Percentiles rank a stretch among this genome's conserved stretches.
Evolutionary conservation across 1,140 invertebrate genomes (phyloP).

Genomic region (Mizuhopecten yessoensis): DNA sequence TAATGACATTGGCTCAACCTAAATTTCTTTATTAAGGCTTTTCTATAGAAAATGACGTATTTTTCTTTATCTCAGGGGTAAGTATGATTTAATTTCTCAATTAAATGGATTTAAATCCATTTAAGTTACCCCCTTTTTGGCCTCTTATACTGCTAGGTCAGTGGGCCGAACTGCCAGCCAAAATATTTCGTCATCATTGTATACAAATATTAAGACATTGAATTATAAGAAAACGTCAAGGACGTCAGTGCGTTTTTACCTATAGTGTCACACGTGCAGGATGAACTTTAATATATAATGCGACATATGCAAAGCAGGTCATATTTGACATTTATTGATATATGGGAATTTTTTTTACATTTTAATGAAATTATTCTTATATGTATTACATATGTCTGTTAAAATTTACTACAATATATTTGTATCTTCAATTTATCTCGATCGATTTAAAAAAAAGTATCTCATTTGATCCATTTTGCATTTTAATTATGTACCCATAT

Average conservation of each 20-base stretch:
- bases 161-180: slow-evolving; percentile 36
- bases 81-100: not conserved
- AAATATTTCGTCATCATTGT: slow-evolving; percentile 39
- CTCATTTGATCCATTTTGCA: too few relatives aligned
- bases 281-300: not conserved
- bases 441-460: too few relatives aligned
- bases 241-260: not conserved
- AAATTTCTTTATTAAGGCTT: not conserved
- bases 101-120: not conserved
- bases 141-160: not conserved
- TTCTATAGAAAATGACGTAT: not conserved
- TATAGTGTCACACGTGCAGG: not conserved
- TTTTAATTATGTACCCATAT: too few relatives aligned
- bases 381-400: too few relatives aligned
- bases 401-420: too few relatives aligned
- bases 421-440: too few relatives aligned
- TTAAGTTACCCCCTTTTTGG: not conserved
- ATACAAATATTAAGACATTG: not conserved
- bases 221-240: not conserved
- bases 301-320: too few relatives aligned
- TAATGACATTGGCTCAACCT: not conserved
- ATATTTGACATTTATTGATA: too few relatives aligned
- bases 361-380: too few relatives aligned
- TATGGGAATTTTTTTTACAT: too few relatives aligned
- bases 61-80: not conserved